Percentiles rank a stretch among this genome's conserved stretches.
Conservation (phyloP, 2,888 invertebrate species). For the Clistopyga incitator region DNA sequence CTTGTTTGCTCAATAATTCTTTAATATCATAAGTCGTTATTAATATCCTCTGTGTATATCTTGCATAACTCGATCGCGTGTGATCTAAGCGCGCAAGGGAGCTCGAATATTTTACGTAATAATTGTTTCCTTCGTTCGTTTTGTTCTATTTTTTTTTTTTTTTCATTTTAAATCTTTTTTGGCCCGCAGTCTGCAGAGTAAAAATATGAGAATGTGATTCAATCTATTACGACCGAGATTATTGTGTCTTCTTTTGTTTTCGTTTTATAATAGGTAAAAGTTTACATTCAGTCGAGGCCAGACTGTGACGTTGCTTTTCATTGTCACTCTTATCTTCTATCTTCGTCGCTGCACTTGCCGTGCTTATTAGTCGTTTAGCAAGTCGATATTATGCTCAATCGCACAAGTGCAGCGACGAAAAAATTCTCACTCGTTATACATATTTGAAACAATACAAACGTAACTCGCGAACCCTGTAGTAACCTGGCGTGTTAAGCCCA, state of each 20-base stretch:
- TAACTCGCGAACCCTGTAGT: conserved; percentile 80
- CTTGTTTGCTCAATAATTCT: conserved; percentile 61
- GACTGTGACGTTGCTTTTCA: conserved; percentile 72
- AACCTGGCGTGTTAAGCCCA: conserved; percentile 73
- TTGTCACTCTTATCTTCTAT: conserved; percentile 46
- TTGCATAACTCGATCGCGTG: conserved; percentile 60
- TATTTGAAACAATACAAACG: conserved; percentile 77
- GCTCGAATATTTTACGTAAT: conserved; percentile 70
- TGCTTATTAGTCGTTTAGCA: conserved; percentile 4
- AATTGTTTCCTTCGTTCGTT: conserved; percentile 72
- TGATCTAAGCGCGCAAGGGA: conserved; percentile 68
- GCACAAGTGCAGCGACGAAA: conserved; percentile 52
- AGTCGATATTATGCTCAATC: conserved; percentile 29
- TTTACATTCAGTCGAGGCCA: conserved; percentile 80
- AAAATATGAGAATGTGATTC: conserved; percentile 71
- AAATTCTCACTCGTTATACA: conserved; percentile 68
- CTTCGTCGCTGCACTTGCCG: conserved; percentile 64
- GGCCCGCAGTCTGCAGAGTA: conserved; percentile 79
- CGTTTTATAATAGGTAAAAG: conserved; percentile 70
- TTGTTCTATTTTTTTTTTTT: conserved; percentile 70
- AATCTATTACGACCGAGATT: conserved; percentile 51
- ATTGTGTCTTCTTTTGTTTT: conserved; percentile 49
- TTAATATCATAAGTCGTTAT: conserved; percentile 64
- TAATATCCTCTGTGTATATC: conserved; percentile 65
- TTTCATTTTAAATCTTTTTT: conserved; percentile 60